Evolutionary conservation across 2,797 vertebrate genomes (phyloP), one percentile per base, ranked within the genome.

Genomic region (Myotis daubentonii): DNA sequence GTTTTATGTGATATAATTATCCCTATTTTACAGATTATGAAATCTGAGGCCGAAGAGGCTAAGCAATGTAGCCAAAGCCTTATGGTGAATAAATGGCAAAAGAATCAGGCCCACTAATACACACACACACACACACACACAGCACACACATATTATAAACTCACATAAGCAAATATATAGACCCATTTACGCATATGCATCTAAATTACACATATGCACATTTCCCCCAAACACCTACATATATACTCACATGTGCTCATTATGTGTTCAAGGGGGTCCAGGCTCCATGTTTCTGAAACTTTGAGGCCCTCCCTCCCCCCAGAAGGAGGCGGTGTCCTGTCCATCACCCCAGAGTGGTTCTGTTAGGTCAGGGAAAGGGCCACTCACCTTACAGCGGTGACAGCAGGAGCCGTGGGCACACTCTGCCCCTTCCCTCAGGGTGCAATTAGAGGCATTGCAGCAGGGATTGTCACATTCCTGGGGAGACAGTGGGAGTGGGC

Each of bases 401-500:
- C 99, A 99, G 98, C 99, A 99, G 97, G 99, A 98, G 15, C 99
- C 99, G 0, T 99, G 99, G 10, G 99, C 99, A 91, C 99, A 99
- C 89, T 99, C 99, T 0, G 99, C 99, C 47, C 98, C 99, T 4
- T 97, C 98, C 95, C 98, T 99, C 97, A 99, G 98, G 44, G 99
- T 99, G 97, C 99, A 99, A 95, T 99, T 99, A 87, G 98, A 99
- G 94, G 99, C 99, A 0, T 99, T 99, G 17, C 99, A 99, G 98
- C 99, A 99, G 28, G 99, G 99, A 95, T 99, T 99, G 3, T 98
- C 98, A 89, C 99, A 99, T 90, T 99, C 99, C 99, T 99, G 86
- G 93, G 83, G 94, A 93, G 87, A 72, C 16, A 88, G 20, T 0
- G 17, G n/a, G n/a, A 68, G 41, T 0, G 16, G 3, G n/a, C 41